Evolutionary conservation across 2,888 invertebrate genomes (phyloP).

Genomic region (Rhamphomyia laevipes): DNA sequence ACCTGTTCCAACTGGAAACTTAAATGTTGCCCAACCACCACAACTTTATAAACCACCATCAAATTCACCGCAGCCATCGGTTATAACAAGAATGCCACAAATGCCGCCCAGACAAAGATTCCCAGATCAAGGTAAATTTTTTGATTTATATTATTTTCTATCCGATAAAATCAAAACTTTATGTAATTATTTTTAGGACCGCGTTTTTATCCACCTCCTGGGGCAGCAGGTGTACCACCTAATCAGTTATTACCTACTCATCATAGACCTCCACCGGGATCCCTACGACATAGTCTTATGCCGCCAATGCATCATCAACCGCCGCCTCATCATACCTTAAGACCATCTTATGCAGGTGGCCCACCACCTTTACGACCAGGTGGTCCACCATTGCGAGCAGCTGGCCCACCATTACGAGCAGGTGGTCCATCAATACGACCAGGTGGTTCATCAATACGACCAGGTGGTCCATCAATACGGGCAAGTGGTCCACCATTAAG

Average conservation of each 20-base stretch:
- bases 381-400: constrained; percentile 6
- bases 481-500: constrained; percentile 17
- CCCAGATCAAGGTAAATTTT: constrained; percentile 21
- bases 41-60: constrained; percentile 40
- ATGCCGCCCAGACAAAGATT: constrained; percentile 16
- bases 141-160: not conserved
- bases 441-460: constrained; percentile 17
- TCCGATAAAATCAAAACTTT: too few species aligned
- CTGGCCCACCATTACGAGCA: constrained; percentile 22
- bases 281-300: constrained; percentile 11
- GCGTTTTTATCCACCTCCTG: constrained; percentile 9
- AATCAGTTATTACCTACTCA: constrained; percentile 13
- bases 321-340: constrained; percentile 20
- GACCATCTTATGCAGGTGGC: constrained; percentile 29
- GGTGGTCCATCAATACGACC: constrained; percentile 17
- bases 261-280: constrained; percentile 17
- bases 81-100: constrained; percentile 51
- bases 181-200: constrained; percentile 6
- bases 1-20: constrained; percentile 19
- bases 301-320: constrained; percentile 3
- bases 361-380: constrained; percentile 26
- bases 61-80: constrained; percentile 39
- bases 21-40: constrained; percentile 38
- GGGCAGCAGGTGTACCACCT: not conserved
- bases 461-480: constrained; percentile 17